phyloP scores from a whole-genome alignment of 92 coral and sea anemone genomes.

The Scolanthus callimorphus region DNA sequence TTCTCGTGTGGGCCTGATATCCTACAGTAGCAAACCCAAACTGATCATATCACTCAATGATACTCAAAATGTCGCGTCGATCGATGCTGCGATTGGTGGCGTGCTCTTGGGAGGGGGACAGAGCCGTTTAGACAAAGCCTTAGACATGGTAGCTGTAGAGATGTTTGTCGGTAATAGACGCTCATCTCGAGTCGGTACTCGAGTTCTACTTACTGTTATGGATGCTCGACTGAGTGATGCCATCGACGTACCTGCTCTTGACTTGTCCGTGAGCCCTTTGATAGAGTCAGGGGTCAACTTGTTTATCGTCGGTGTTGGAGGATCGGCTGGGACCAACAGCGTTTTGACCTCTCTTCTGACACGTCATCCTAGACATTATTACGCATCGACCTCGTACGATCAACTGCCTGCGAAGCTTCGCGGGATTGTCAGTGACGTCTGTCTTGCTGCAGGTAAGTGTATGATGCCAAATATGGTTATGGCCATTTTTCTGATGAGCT shows the following conservation, averaged over 20 bases:
- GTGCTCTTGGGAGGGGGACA: constrained; percentile 30
- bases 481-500: no score
- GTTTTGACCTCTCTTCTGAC: constrained; percentile 26
- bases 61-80: constrained; percentile 7
- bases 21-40: constrained; percentile 41
- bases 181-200: constrained; percentile 6
- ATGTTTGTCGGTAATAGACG: constrained; percentile 20
- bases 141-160: constrained; percentile 41
- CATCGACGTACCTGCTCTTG: constrained; percentile 21
- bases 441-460: constrained; percentile 46
- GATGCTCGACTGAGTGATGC: constrained; percentile 25
- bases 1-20: constrained; percentile 58
- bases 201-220: constrained; percentile 15
- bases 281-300: constrained; percentile 40
- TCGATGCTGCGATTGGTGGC: constrained; percentile 36
- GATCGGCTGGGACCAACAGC: constrained; percentile 13
- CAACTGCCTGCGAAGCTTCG: constrained; percentile 37
- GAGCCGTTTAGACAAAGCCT: constrained; percentile 57
- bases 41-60: constrained; percentile 33
- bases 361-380: constrained; percentile 18
- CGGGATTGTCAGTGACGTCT: constrained; percentile 31
- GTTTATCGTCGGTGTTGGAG: constrained; percentile 51
- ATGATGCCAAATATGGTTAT: no score
- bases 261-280: constrained; percentile 40
- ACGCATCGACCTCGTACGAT: constrained; percentile 18